Evolutionary conservation across 2,113 vertebrate genomes (phyloP).

Genomic region (Choloepus hoffmanni): DNA sequence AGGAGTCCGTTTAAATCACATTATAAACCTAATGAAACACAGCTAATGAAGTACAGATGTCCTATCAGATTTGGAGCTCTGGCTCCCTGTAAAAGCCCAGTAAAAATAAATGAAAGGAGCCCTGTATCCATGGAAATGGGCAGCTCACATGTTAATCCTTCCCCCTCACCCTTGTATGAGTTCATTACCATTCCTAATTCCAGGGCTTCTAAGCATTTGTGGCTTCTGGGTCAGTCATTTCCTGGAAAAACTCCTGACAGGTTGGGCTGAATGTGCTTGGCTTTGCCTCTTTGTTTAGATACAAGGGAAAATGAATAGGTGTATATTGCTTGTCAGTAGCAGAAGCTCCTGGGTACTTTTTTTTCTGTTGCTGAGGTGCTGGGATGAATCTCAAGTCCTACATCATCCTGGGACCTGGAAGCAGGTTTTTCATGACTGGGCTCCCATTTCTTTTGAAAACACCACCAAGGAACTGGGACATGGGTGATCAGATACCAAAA

Average conservation of each 20-base stretch:
- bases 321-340: not conserved
- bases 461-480: not conserved
- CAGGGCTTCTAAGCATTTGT: conserved; percentile 55
- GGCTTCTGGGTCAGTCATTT: conserved; percentile 65
- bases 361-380: not conserved
- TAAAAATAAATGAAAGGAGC: conserved; percentile 74
- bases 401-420: not conserved
- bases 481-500: not conserved
- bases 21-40: conserved; percentile 79
- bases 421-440: not conserved
- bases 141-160: conserved; percentile 60
- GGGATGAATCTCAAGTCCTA: not conserved
- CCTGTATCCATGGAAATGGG: conserved; percentile 73
- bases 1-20: conserved; percentile 73
- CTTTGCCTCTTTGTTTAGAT: conserved; percentile 17
- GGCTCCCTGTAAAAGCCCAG: conserved; percentile 71
- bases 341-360: not conserved
- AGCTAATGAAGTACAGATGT: conserved; percentile 81
- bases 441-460: not conserved
- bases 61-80: conserved; percentile 71
- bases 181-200: conserved; percentile 67
- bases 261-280: not conserved
- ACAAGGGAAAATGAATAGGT: not conserved
- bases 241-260: not conserved
- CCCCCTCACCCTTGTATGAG: conserved; percentile 60